phyloP scores from a whole-genome alignment of 2,797 vertebrate species.

The Malacoraja senta region DNA sequence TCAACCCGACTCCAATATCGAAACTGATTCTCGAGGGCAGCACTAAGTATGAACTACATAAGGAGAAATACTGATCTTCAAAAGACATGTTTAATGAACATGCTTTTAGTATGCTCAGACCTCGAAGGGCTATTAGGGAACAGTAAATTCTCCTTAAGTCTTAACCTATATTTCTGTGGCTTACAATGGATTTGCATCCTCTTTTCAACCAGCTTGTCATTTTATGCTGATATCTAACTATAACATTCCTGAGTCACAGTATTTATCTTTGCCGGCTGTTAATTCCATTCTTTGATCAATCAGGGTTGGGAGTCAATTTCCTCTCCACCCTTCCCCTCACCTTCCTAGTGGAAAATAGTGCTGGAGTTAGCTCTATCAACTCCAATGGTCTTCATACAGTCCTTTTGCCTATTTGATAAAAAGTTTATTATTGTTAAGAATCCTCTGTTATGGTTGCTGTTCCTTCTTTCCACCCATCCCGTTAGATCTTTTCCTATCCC shows the following conservation, averaged over 20 bases:
- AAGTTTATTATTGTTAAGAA: not conserved
- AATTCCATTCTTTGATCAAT: not conserved
- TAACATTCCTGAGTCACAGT: not conserved
- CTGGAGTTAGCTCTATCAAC: not conserved
- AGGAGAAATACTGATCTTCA: not conserved
- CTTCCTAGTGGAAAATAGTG: not conserved
- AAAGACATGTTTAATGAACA: not conserved
- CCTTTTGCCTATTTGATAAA: not conserved
- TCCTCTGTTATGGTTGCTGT: not conserved
- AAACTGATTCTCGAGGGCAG: not conserved
- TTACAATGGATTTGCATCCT: not conserved
- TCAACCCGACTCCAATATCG: not conserved
- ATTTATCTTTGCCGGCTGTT: not conserved
- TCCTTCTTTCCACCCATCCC: too few species aligned
- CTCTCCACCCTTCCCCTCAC: not conserved
- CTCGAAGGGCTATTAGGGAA: not conserved
- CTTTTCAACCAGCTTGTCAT: not conserved
- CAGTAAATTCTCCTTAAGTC: not conserved
- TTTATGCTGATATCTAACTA: not conserved
- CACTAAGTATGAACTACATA: not conserved
- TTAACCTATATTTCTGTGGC: not conserved
- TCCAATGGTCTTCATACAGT: not conserved
- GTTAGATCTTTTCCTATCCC: not conserved
- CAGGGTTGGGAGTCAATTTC: not conserved
- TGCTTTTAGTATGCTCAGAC: not conserved